phyloP scores from a whole-genome alignment of 2,888 invertebrate species.

The Sthenelais limicola region DNA sequence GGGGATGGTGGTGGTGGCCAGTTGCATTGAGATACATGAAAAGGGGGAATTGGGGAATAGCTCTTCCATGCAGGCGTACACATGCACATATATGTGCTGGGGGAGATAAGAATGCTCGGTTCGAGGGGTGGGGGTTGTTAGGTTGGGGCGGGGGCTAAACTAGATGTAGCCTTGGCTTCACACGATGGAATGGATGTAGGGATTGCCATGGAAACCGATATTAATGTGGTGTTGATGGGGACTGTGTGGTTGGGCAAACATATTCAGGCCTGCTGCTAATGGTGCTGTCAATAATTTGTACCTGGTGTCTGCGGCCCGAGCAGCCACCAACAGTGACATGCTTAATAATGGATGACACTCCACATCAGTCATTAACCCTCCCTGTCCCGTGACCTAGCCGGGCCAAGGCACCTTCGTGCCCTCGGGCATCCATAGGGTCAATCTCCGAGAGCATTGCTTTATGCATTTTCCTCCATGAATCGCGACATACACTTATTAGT shows the following conservation, averaged over 20 bases:
- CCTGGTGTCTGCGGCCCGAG: neutral
- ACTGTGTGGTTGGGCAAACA: slow-evolving; percentile 31
- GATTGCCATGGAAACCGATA: slow-evolving; percentile 37
- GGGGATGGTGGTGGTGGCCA: too few species aligned
- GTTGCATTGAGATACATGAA: too few species aligned
- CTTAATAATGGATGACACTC: slow-evolving; percentile 30
- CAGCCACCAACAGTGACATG: neutral
- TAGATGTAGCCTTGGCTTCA: slow-evolving; percentile 6
- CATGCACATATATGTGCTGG: too few species aligned
- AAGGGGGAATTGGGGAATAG: too few species aligned
- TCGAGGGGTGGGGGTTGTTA: neutral
- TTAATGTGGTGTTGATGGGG: slow-evolving; percentile 21
- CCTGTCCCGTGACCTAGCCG: neutral
- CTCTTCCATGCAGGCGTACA: too few species aligned
- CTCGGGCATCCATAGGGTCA: too few species aligned
- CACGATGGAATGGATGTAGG: neutral
- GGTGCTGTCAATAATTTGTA: slow-evolving; percentile 29
- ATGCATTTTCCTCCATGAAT: too few species aligned
- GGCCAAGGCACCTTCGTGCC: neutral
- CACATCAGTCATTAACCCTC: slow-evolving; percentile 28
- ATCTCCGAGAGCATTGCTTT: too few species aligned
- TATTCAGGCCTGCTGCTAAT: slow-evolving; percentile 29
- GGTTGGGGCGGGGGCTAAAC: neutral
- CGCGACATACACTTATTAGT: too few species aligned
- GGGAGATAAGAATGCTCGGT: too few species aligned